phyloP scores from a whole-genome alignment of 1,140 invertebrate genomes.

The Forficula auricularia region DNA sequence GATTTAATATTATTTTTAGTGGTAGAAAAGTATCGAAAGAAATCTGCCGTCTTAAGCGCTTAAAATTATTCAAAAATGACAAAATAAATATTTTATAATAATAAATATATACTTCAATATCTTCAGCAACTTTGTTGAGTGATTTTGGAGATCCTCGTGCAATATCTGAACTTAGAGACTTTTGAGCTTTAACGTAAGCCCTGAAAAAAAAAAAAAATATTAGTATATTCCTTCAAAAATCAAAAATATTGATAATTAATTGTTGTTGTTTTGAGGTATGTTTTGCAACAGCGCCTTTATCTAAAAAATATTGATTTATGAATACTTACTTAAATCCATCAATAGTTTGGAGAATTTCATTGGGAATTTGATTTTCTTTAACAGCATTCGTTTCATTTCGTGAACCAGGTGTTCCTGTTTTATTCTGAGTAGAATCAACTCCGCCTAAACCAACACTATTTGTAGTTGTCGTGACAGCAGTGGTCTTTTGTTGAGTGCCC shows the following conservation, averaged over 20 bases:
- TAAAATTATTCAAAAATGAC: no score
- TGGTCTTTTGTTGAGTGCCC: conserved; percentile 24
- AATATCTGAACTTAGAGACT: conserved; percentile 61
- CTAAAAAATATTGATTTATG: not conserved
- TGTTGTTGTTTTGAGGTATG: not conserved
- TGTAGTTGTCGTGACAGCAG: conserved; percentile 18
- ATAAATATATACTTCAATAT: conserved; percentile 30
- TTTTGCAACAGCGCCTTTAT: not conserved
- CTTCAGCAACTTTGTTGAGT: conserved; percentile 41
- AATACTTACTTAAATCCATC: conserved; percentile 40
- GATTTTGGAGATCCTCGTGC: conserved; percentile 51
- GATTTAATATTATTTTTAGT: no score
- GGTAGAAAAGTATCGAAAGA: no score
- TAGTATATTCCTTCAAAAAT: conserved; percentile 10
- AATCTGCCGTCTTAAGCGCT: no score
- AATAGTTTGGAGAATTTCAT: conserved; percentile 43
- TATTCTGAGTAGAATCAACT: no score
- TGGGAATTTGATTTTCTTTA: conserved; percentile 53
- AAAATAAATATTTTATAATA: conserved; percentile 2
- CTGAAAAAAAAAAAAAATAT: conserved; percentile 39
- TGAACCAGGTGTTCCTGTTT: conserved; percentile 16
- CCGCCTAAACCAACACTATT: no score
- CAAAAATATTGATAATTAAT: not conserved
- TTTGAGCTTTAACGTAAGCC: conserved; percentile 66
- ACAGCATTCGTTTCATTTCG: conserved; percentile 38